Evolutionary conservation across 2,888 invertebrate species (phyloP), one percentile per base, ranked within the genome.

Genomic region (Boloria selene): DNA sequence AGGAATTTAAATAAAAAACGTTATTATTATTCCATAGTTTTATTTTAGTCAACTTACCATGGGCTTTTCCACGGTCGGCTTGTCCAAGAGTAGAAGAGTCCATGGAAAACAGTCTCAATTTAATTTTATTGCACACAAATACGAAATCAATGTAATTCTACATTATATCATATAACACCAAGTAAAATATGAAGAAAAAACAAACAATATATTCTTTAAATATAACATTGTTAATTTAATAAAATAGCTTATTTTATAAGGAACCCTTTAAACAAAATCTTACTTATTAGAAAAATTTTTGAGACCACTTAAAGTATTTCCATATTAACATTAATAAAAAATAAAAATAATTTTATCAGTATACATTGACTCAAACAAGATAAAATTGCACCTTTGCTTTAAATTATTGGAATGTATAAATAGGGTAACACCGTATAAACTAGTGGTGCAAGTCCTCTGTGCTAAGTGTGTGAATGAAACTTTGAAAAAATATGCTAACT

Each of bases 61-160:
- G 90, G 88, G 83, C 86, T 86, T 86, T 87, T 88, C 90, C 88
- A 90, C 82, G 82, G 78, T 80, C 83, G 80, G 82, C 87, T 88
- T 88, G 88, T 79, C 81, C 87, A 83, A 84, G 81, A 80, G 83
- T 86, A 86, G 86, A 87, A 88, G 84, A 87, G 85, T 88, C 89
- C 91, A 92, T 91, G 88, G 88, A 90, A 90, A 90, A 91, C 77
- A 89, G 84, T 77, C 78, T 84, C 81, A 81, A 86, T 86, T 86
- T 72, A 70, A 86, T 84, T 87, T 79, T 76, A 80, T 81, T 82
- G 83, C 87, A 86, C 87, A 83, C 83, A 73, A 38, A 75, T 69
- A 74, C 73, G 73, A 78, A 78, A 68, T 74, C 77, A 61, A 55
- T 55, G 55, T 67, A 65, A 44, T 31, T 55, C 7, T 67, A 67